Percentiles rank a stretch among this genome's conserved stretches.
These are phyloP conservation scores for Beaufortia kweichowensis DNA, from an alignment of 2,113 vertebrate genomes.

Conservation along the genomic window DNA sequence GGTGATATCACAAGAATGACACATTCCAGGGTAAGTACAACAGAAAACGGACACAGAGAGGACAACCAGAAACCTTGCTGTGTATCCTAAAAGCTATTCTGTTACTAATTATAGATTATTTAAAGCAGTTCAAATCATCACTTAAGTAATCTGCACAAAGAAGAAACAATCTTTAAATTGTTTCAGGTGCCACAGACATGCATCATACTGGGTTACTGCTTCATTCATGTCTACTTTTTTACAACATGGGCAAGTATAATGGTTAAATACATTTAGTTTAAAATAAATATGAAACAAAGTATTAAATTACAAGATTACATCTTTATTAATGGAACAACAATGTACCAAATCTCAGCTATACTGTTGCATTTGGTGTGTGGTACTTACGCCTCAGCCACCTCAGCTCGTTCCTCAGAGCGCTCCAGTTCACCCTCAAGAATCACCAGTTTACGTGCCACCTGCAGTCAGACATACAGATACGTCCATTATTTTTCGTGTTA, in stretches of 20 bases:
- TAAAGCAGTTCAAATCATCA: conserved; percentile 23
- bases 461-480: conserved; percentile 38
- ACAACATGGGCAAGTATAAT: too few relatives aligned
- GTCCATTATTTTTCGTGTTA: background rate
- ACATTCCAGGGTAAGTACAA: conserved; percentile 59
- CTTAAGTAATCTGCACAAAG: too few relatives aligned
- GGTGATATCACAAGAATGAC: conserved; percentile 30
- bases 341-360: too few relatives aligned
- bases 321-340: too few relatives aligned
- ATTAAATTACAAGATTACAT: too few relatives aligned
- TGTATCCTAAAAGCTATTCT: conserved; percentile 41
- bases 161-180: conserved; percentile 5
- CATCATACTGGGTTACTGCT: background rate
- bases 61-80: conserved; percentile 51
- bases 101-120: conserved; percentile 39
- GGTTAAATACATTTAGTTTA: too few relatives aligned
- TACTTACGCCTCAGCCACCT: conserved; percentile 93
- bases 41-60: conserved; percentile 56
- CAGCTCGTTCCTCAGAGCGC: conserved; percentile 94
- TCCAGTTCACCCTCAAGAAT: conserved; percentile 96
- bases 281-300: too few relatives aligned
- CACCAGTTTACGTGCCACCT: conserved; percentile 96
- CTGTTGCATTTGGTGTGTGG: too few relatives aligned
- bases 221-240: conserved; percentile 17
- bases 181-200: conserved; percentile 47